Percentiles rank a stretch among this genome's conserved stretches.
Conservation (phyloP, 2,797 vertebrate species). For the Labeo calbasu region DNA sequence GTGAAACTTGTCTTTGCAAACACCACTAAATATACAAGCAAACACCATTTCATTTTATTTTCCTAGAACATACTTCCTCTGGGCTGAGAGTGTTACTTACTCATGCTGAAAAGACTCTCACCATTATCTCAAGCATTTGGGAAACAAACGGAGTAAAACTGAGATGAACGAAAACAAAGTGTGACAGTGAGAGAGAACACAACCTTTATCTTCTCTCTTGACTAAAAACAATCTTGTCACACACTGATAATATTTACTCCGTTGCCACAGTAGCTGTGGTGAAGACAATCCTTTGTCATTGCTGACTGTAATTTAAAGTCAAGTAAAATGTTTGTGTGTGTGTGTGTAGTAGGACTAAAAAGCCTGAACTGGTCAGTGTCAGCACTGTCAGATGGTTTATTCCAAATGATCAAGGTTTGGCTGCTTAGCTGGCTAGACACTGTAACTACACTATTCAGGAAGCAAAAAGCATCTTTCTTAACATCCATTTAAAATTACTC, state of each 20-base stretch:
- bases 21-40: not conserved
- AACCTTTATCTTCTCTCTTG: conserved; percentile 4
- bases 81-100: not conserved
- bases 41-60: not conserved
- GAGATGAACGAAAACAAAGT: not conserved
- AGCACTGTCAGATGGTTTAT: not conserved
- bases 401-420: not conserved
- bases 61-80: not conserved
- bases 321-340: not conserved
- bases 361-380: conserved; percentile 5
- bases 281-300: conserved; percentile 15
- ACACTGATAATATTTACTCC: conserved; percentile 56
- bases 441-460: no score
- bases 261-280: conserved; percentile 46
- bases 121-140: not conserved
- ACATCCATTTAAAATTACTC: not conserved
- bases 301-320: conserved; percentile 25
- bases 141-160: not conserved
- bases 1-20: not conserved
- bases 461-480: not conserved
- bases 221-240: conserved; percentile 19
- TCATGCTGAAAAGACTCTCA: not conserved
- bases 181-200: not conserved
- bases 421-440: not conserved
- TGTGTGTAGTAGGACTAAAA: conserved; percentile 1